These are phyloP conservation scores for Chloroclysta siterata DNA, from an alignment of 2,888 invertebrate species.

Conservation along the genomic window DNA sequence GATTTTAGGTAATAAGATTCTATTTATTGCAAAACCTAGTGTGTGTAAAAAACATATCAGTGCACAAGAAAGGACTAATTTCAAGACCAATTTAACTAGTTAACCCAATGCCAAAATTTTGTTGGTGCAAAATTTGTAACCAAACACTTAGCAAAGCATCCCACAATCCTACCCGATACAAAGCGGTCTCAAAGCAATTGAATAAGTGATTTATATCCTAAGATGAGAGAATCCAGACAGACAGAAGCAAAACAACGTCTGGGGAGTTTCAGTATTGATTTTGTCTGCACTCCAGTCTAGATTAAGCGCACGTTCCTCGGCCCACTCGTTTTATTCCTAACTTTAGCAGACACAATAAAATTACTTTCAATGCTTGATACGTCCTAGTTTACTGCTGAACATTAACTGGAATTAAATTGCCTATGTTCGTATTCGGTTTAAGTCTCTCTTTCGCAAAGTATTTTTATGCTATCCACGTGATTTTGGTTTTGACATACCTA, in stretches of 20 bases:
- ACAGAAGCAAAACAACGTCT: constrained; percentile 40
- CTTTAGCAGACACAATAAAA: constrained; percentile 24
- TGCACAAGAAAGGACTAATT: too few relatives aligned
- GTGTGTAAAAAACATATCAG: too few relatives aligned
- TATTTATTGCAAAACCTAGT: too few relatives aligned
- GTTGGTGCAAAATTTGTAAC: not conserved
- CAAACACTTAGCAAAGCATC: not conserved
- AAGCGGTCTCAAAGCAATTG: constrained; percentile 16
- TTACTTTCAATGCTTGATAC: constrained; percentile 18
- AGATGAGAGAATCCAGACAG: constrained; percentile 25
- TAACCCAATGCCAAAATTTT: not conserved
- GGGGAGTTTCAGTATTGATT: constrained; percentile 42
- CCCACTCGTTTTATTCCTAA: constrained; percentile 23
- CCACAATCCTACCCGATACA: not conserved
- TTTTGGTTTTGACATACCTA: too few relatives aligned
- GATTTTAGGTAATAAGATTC: too few relatives aligned
- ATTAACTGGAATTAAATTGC: constrained; percentile 6
- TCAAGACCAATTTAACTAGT: too few relatives aligned
- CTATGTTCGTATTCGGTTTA: not conserved
- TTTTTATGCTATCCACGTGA: too few relatives aligned
- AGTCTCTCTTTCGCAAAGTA: too few relatives aligned
- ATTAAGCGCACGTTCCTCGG: constrained; percentile 14
- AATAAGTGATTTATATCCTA: constrained; percentile 18
- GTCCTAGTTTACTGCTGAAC: constrained; percentile 11
- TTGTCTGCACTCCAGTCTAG: constrained; percentile 37